These are phyloP conservation scores for Amphipoea oculea DNA, from an alignment of 2,888 invertebrate species.

Conservation along the genomic window DNA sequence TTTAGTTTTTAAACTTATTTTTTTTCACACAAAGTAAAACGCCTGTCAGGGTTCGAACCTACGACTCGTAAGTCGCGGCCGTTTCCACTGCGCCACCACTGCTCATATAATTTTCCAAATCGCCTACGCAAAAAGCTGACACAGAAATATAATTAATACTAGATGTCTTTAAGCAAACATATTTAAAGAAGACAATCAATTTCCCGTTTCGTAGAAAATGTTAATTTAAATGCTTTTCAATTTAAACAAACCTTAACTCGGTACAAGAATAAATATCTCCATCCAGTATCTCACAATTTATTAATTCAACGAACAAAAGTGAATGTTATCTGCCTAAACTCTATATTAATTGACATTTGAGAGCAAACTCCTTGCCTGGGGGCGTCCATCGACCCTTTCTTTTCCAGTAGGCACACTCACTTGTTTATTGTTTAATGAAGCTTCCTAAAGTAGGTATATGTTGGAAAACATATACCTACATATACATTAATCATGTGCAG, in stretches of 20 bases:
- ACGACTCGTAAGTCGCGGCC: no score
- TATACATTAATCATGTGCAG: not conserved
- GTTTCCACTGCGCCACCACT: no score
- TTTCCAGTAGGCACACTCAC: constrained; percentile 16
- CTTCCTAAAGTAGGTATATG: not conserved
- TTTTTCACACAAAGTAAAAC: not conserved
- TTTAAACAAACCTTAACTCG: constrained; percentile 31
- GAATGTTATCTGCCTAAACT: constrained; percentile 47
- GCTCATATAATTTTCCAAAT: not conserved
- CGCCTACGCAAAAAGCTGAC: not conserved
- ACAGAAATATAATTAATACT: not conserved
- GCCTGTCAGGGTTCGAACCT: no score
- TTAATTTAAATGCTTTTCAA: constrained; percentile 33
- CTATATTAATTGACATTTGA: constrained; percentile 32
- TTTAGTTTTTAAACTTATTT: no score
- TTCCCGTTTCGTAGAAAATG: constrained; percentile 12
- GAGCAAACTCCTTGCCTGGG: constrained; percentile 21
- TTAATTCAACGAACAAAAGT: constrained; percentile 57
- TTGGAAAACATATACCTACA: not conserved
- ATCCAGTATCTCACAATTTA: constrained; percentile 51
- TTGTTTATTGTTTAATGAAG: constrained; percentile 8
- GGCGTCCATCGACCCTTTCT: constrained; percentile 36
- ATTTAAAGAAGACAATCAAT: constrained; percentile 12
- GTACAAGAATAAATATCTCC: constrained; percentile 29
- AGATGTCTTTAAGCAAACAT: not conserved